Conservation (phyloP, 2,113 vertebrate genomes). For the Campylorhamphus procurvoides region DNA sequence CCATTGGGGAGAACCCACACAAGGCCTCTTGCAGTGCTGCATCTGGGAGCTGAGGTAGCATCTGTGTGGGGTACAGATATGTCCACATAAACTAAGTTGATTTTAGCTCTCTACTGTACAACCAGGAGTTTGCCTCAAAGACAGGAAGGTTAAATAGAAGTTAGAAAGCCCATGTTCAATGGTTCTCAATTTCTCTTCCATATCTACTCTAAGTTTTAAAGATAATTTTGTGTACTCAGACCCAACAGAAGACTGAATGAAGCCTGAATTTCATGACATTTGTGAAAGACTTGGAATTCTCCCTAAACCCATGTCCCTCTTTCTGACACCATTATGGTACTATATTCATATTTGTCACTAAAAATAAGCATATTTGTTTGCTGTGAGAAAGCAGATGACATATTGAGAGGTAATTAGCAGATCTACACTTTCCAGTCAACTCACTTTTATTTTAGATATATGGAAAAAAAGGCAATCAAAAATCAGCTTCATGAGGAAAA, state of each 20-base stretch:
- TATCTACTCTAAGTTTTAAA: background rate
- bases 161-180: background rate
- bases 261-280: background rate
- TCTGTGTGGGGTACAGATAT: background rate
- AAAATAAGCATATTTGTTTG: background rate
- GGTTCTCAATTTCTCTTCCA: background rate
- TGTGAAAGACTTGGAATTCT: background rate
- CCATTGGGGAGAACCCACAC: background rate
- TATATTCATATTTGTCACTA: background rate
- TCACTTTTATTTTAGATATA: background rate
- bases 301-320: background rate
- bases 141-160: background rate
- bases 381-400: background rate
- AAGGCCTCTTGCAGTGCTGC: background rate
- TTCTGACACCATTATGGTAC: background rate
- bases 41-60: background rate
- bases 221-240: background rate
- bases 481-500: background rate
- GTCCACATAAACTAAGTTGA: background rate
- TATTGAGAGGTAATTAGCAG: background rate
- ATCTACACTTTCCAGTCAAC: background rate
- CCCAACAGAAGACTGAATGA: background rate
- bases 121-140: background rate
- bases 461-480: background rate
- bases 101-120: background rate